Evolutionary conservation across 2,797 vertebrate species (phyloP), one percentile per base, ranked within the genome.

Genomic region (Chaetodon trifasciatus): DNA sequence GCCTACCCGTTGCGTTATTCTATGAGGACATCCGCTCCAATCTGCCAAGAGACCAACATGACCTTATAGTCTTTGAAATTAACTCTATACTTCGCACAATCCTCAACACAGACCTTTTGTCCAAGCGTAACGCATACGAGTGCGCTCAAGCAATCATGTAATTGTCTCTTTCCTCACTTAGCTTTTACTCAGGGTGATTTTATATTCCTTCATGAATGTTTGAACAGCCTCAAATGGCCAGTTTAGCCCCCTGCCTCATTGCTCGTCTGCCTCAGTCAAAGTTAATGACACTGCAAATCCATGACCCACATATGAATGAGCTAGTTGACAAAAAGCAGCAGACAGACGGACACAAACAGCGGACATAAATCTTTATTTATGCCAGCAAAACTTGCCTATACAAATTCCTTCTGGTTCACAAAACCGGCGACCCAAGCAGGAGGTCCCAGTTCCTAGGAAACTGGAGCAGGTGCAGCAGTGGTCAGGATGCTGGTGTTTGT

Each of bases 381-480:
- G 19, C 16, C 17, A 37, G 49, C 13, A 65, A 61, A 56, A 62
- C 64, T 69, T 73, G 19, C 53, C 49, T 8, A 19, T 55, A 49
- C 37, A 70, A 74, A 79, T 69, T 67, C 5, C 69, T 81, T 53
- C 35, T 64, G 24, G 37, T 68, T 78, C 4, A 46, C 23, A 79
- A 75, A 74, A 77, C 49, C 64, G 69, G 19, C 19, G 63, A 24
- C 70, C 28, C 55, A 65, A 46, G 82, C 78, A 67, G 83, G 89
- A 81, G 71, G 70, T 74, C 79, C 57, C 12, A 8, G 70, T 79
- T 85, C 62, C 77, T 68, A 78, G 57, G 86, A 79, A 88, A 87
- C 68, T 69, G 52, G 66, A 79, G 32, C 74, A 32, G 53, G 21
- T 63, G n/a, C 75, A 83, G 80, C 79, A 52, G 64, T 60, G 52